These are phyloP conservation scores for Mythimna loreyi DNA, from an alignment of 2,888 invertebrate genomes.

Conservation along the genomic window DNA sequence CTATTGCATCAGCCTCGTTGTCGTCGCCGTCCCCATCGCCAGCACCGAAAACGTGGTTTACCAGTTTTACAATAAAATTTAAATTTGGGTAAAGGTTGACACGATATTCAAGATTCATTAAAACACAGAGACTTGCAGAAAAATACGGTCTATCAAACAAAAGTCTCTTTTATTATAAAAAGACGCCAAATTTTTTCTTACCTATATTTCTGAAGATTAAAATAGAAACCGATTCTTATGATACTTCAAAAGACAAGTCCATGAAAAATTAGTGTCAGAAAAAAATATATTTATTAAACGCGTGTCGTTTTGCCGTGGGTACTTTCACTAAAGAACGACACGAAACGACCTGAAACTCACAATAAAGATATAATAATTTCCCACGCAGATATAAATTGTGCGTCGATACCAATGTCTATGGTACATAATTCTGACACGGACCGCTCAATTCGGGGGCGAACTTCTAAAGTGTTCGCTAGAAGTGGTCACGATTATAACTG, in stretches of 20 bases:
- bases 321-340: constrained; percentile 59
- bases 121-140: too few relatives aligned
- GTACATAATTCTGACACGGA: constrained; percentile 85
- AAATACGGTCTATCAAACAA: too few relatives aligned
- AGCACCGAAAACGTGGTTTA: too few relatives aligned
- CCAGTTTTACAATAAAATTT: too few relatives aligned
- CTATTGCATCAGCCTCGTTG: too few relatives aligned
- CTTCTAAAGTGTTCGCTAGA: constrained; percentile 88
- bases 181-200: not conserved
- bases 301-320: constrained; percentile 21
- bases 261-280: constrained; percentile 11
- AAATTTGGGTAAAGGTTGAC: too few relatives aligned
- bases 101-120: too few relatives aligned
- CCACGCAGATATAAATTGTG: constrained; percentile 85
- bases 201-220: not conserved
- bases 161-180: too few relatives aligned
- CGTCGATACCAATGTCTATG: constrained; percentile 79
- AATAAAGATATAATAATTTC: constrained; percentile 87
- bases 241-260: not conserved
- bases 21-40: too few relatives aligned
- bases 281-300: constrained; percentile 36
- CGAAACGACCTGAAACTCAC: constrained; percentile 69
- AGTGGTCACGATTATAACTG: constrained; percentile 88
- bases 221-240: constrained; percentile 1
- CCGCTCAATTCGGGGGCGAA: constrained; percentile 89